These are phyloP conservation scores for Notarius quadriscutis DNA, from an alignment of 2,113 vertebrate species.

Conservation along the genomic window DNA sequence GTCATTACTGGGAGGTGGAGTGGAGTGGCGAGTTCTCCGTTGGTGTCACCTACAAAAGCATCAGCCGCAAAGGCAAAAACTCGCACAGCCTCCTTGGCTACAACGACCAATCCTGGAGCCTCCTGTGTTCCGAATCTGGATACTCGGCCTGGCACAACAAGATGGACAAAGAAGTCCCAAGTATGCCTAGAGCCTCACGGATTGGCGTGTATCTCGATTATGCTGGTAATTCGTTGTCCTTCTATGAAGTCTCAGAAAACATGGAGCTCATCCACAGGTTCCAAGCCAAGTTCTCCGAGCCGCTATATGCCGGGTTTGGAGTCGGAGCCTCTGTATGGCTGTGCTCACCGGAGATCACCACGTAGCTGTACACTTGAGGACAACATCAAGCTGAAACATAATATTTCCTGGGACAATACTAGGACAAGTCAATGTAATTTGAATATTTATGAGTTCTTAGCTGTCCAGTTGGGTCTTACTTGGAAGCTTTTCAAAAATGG, in stretches of 20 bases:
- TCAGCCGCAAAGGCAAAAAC: slow-evolving; percentile 75
- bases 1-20: slow-evolving; percentile 89
- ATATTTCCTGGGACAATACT: not conserved
- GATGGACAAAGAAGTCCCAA: slow-evolving; percentile 68
- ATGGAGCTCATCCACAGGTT: slow-evolving; percentile 80
- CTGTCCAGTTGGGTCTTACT: not conserved
- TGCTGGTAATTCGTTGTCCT: slow-evolving; percentile 73
- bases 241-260: slow-evolving; percentile 80
- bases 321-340: slow-evolving; percentile 79
- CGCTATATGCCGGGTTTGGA: slow-evolving; percentile 86
- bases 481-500: not conserved
- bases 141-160: slow-evolving; percentile 87
- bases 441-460: not conserved
- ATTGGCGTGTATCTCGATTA: slow-evolving; percentile 85
- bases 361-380: slow-evolving; percentile 38
- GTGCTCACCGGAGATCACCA: slow-evolving; percentile 63
- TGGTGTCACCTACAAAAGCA: slow-evolving; percentile 81
- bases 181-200: slow-evolving; percentile 59
- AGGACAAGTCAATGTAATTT: not conserved
- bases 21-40: slow-evolving; percentile 79
- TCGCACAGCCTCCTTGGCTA: slow-evolving; percentile 84
- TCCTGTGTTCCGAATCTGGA: slow-evolving; percentile 81
- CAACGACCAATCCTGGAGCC: slow-evolving; percentile 86
- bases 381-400: not conserved
- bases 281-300: slow-evolving; percentile 76